Evolutionary conservation across 2,797 vertebrate genomes (phyloP), one percentile per base, ranked within the genome.

Genomic region (Sebastolobus alascanus): DNA sequence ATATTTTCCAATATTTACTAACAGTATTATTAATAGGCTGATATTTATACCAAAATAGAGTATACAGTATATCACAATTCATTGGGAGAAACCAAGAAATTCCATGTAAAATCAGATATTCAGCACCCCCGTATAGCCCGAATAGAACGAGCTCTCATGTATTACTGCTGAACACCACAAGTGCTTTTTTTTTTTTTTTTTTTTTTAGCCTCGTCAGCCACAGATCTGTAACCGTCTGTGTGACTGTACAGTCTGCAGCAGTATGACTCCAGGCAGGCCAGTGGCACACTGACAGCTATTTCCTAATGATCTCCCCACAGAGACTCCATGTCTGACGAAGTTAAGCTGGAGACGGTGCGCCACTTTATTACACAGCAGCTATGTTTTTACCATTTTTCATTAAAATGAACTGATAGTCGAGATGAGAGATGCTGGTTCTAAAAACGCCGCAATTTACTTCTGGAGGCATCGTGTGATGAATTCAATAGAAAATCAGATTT

Each of bases 271-370:
- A 84, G 84, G 87, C 85, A 74, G 74, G 77, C 69, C 80, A 79
- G 68, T 75, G 72, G 78, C 82, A 79, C 14, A 74, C 85, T 86
- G 84, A 86, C 87, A 87, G 84, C 78, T 72, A 66, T 77, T 75
- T 82, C 79, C 77, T 90, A 90, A 91, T 90, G 87, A 91, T 60
- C 77, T 82, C 77, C 81, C 89, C 20, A 70, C 61, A 84, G 84
- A 84, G 82, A 81, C 63, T 60, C 55, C 13, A 25, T 55, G 58
- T 82, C 63, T 82, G 75, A 90, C 6, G 3, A 64, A 81, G 60
- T 80, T 63, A 75, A 66, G 68, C 29, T 35, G 31, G 46, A 63
- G 29, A 72, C 11, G 50, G 27, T 55, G 46, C 63, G 33, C 66
- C 66, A 63, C 38, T 68, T 61, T 77, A 50, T 67, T 66, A 67